Percentiles rank a stretch among this genome's conserved stretches.
Conservation (phyloP, 2,113 vertebrate genomes). For the Polypterus bichir region DNA sequence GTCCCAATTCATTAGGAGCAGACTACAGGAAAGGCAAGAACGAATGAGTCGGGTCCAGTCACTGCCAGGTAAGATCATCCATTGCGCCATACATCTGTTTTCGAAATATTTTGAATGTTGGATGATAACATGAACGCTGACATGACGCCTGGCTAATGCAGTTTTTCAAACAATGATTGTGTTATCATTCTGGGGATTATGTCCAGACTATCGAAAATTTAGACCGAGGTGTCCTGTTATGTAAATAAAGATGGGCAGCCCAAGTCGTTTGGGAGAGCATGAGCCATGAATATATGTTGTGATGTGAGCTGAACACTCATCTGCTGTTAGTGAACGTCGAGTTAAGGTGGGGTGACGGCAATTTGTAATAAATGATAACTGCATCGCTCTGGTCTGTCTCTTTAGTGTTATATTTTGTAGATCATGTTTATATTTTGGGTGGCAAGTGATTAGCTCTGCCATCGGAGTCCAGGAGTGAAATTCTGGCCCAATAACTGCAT, state of each 20-base stretch:
- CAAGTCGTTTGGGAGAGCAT: slow-evolving; percentile 6
- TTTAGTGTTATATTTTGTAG: no score
- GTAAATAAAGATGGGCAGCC: background rate
- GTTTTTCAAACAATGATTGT: background rate
- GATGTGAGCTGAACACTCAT: no score
- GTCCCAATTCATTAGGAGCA: slow-evolving; percentile 1
- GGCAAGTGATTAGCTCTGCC: no score
- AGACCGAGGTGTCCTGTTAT: slow-evolving; percentile 4
- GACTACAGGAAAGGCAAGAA: slow-evolving; percentile 19
- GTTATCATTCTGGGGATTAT: background rate
- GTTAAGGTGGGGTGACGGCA: no score
- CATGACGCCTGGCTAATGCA: background rate
- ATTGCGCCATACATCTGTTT: background rate
- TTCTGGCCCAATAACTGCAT: no score
- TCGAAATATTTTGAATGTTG: background rate
- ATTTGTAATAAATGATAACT: no score
- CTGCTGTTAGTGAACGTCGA: no score
- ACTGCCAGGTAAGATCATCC: slow-evolving; percentile 33
- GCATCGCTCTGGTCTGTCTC: no score
- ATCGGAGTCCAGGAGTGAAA: no score
- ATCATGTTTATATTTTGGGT: no score
- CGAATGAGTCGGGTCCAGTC: slow-evolving; percentile 25
- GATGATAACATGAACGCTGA: background rate
- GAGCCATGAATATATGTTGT: no score
- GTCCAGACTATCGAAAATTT: slow-evolving; percentile 18